Conservation (phyloP, 2,113 vertebrate species). For the Oreochromis spilurus region DNA sequence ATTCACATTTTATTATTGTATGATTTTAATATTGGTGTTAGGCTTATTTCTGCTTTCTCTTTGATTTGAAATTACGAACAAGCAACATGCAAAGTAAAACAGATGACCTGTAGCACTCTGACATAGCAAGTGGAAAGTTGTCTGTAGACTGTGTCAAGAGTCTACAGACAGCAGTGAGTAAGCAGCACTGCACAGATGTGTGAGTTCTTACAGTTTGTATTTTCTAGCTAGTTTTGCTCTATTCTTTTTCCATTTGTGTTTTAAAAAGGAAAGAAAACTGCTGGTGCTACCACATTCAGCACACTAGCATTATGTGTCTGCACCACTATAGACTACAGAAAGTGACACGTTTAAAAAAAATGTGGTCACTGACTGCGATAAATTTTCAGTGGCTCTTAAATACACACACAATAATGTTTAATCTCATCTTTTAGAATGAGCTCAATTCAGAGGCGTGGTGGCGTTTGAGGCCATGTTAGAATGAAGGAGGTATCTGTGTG, state of each 20-base stretch:
- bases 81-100: neutral
- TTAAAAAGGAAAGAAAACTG: neutral
- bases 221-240: neutral
- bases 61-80: neutral
- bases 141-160: neutral
- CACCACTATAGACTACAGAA: too few species aligned
- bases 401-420: neutral
- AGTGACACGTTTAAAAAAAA: neutral
- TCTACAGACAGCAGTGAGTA: neutral
- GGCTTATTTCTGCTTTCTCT: neutral
- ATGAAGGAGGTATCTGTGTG: neutral
- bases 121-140: neutral
- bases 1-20: neutral
- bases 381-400: neutral
- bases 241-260: neutral
- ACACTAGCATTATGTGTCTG: neutral
- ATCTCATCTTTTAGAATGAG: neutral
- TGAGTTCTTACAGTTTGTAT: neutral
- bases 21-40: neutral
- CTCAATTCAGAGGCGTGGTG: neutral
- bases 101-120: neutral
- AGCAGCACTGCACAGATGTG: neutral
- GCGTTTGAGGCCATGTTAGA: neutral
- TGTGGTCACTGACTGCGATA: neutral
- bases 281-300: neutral